Percentiles rank a stretch among this genome's conserved stretches.
Evolutionary conservation across 23 tunicate genomes (phyloP).

Genomic region (Phallusia fumigata): DNA sequence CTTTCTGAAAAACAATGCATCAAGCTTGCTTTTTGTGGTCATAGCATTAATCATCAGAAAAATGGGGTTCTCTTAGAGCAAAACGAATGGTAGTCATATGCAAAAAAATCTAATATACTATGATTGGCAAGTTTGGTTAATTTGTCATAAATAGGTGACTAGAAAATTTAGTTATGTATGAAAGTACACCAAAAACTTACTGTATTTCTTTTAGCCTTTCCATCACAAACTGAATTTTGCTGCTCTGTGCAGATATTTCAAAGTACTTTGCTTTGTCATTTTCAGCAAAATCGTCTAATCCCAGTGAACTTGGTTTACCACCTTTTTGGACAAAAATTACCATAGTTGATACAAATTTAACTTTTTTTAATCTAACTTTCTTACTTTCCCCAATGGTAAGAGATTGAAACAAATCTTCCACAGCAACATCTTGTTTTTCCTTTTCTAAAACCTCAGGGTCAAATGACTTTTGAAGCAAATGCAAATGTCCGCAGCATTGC

Average conservation of each 20-base stretch:
- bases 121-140: too few species aligned
- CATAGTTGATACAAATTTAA: neutral
- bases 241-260: conserved; percentile 53
- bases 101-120: too few species aligned
- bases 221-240: conserved; percentile 64
- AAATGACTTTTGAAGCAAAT: conserved; percentile 49
- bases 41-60: neutral
- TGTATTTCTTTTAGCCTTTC: conserved; percentile 50
- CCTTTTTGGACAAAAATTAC: neutral
- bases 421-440: conserved; percentile 68
- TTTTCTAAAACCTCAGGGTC: conserved; percentile 61
- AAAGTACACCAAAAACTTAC: too few species aligned
- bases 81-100: too few species aligned
- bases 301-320: neutral
- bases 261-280: conserved; percentile 60
- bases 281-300: neutral
- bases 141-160: too few species aligned
- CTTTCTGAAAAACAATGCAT: conserved; percentile 21
- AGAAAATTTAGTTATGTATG: too few species aligned
- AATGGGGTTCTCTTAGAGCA: neutral
- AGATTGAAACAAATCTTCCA: conserved; percentile 75
- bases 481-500: conserved; percentile 88
- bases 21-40: too few species aligned
- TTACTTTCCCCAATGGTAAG: conserved; percentile 21
- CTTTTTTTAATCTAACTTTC: neutral